Evolutionary conservation across 2,888 invertebrate species (phyloP), one percentile per base, ranked within the genome.

Genomic region (Lottia gigantea): DNA sequence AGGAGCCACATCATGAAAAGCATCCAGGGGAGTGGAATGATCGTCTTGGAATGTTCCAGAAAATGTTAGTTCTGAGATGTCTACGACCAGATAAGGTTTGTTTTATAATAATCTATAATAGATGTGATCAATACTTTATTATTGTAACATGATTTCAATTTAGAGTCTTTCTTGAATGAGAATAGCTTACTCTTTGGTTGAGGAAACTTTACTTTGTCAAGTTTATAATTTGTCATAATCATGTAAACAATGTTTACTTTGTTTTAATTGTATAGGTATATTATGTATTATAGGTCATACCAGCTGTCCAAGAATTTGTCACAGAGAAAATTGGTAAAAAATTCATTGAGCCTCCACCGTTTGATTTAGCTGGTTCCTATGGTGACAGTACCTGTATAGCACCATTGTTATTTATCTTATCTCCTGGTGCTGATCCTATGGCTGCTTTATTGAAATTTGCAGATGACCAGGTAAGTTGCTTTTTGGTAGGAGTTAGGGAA

Each of bases 351-450:
- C 88, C 89, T 2, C 89, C 90, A 25, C 89, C 89, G 15, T 90
- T 90, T 83, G 89, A 90, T 78, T 82, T 90, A n/a, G 86, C 85
- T 0, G 87, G 87, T 66, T 86, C 89, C 12, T 90, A 86, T 72
- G 81, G 79, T 19, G 90, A 90, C 83, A 89, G 88, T 77, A 85
- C 86, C 71, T 86, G 84, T 72, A 82, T 81, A 62, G 81, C 89
- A n/a, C 89, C 89, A 0, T 81, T 90, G 15, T 82, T 90, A 68
- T 90, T 90, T 80, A 84, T 90, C 19, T 79, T 90, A 66, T 89
- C 89, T 46, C 89, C 89, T 55, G 89, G 90, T 40, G 89, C 88
- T 46, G 90, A 90, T 79, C 90, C 90, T 12, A 88, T 88, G 78
- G 86, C 87, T 15, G 85, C 88, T 16, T 80, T 90, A 8, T 82